phyloP scores from a whole-genome alignment of 1,140 invertebrate species.

The Brachionus angularis region DNA sequence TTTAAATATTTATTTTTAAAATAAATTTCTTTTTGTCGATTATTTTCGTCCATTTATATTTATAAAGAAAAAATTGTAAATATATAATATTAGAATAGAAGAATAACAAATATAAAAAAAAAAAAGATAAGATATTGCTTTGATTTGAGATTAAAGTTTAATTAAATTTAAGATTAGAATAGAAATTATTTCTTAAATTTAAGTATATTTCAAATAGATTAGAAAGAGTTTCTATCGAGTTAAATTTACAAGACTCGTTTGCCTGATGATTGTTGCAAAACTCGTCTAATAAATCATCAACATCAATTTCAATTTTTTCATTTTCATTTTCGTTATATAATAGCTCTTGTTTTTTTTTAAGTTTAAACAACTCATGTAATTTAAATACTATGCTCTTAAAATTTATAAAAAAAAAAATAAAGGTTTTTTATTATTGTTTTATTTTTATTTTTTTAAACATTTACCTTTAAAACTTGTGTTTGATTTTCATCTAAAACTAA shows the following conservation, averaged over 20 bases:
- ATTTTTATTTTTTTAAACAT: background rate
- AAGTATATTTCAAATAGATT: conserved; percentile 17
- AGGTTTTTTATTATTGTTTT: background rate
- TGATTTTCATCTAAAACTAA: background rate
- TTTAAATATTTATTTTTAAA: background rate
- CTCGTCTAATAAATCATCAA: conserved; percentile 6
- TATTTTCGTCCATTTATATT: too few species aligned
- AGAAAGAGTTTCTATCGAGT: conserved; percentile 7
- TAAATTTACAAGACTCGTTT: background rate
- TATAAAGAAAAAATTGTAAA: too few species aligned
- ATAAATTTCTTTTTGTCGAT: background rate
- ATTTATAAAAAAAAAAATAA: too few species aligned
- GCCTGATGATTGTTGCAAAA: background rate
- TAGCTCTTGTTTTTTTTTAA: background rate
- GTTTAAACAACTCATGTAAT: background rate
- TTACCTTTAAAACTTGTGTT: conserved; percentile 13
- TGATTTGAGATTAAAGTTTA: conserved; percentile 2
- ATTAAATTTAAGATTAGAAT: conserved; percentile 1
- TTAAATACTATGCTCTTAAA: background rate
- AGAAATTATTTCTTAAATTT: conserved; percentile 21
- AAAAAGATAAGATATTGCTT: background rate
- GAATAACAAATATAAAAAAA: background rate
- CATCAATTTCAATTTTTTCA: background rate
- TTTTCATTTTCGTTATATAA: background rate
- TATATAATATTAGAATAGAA: too few species aligned